Evolutionary conservation across 2,113 vertebrate genomes (phyloP).

Genomic region (Drymodes brunneopygia): DNA sequence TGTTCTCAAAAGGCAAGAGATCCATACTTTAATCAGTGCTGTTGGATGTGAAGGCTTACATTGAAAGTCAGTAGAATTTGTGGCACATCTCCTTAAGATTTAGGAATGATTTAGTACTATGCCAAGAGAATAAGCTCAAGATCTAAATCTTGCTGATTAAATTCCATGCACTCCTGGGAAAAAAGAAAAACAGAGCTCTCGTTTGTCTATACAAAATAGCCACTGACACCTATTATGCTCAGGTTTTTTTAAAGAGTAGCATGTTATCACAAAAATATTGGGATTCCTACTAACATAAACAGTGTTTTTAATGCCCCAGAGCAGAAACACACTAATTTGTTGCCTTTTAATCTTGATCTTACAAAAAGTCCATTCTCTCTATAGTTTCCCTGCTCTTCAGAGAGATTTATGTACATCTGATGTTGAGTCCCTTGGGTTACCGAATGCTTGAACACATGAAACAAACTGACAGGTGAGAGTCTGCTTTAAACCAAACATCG

Average conservation of each 20-base stretch:
- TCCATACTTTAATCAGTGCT: slow-evolving; percentile 54
- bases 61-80: slow-evolving; percentile 62
- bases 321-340: neutral
- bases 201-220: neutral
- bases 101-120: slow-evolving; percentile 30
- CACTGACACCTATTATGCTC: neutral
- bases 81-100: slow-evolving; percentile 33
- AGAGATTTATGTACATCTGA: neutral
- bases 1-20: slow-evolving; percentile 26
- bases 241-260: fast-evolving
- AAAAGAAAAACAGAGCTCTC: neutral
- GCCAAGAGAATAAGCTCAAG: neutral
- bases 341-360: neutral
- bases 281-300: fast-evolving
- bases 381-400: neutral
- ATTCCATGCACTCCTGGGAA: neutral
- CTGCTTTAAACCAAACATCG: neutral
- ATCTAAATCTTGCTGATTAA: slow-evolving; percentile 14
- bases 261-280: neutral
- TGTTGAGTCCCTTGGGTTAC: neutral
- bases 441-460: neutral
- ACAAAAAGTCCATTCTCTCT: neutral
- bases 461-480: neutral
- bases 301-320: neutral
- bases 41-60: slow-evolving; percentile 7